phyloP scores from a whole-genome alignment of 2,888 invertebrate species.

The Molorchus minor region DNA sequence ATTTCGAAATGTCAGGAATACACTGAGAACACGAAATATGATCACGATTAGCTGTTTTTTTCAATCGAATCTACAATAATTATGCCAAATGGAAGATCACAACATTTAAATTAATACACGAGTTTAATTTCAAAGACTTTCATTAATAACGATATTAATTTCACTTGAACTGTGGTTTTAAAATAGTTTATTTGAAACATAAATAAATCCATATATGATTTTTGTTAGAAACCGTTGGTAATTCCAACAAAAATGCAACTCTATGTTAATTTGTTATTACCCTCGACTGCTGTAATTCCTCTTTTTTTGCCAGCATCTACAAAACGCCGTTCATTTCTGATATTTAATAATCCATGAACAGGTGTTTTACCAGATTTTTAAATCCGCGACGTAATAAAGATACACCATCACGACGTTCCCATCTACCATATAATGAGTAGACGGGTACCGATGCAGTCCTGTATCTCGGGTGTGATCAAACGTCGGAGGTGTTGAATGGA shows the following conservation, averaged over 20 bases:
- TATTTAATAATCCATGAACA: no score
- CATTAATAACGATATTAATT: no score
- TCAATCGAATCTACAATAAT: constrained; percentile 39
- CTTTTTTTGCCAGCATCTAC: no score
- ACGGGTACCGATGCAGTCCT: constrained; percentile 53
- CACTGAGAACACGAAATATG: constrained; percentile 48
- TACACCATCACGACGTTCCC: constrained; percentile 45
- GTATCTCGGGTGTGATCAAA: constrained; percentile 57
- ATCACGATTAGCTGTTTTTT: constrained; percentile 49
- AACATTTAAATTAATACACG: constrained; percentile 41
- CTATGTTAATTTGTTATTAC: no score
- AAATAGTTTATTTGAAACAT: no score
- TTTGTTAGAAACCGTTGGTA: no score
- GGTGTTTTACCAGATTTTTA: no score
- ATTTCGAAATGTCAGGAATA: constrained; percentile 51
- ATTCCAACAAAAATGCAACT: no score
- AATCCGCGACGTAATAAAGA: constrained; percentile 40
- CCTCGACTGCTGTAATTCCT: no score
- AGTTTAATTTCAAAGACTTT: constrained; percentile 12
- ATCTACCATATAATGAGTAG: constrained; percentile 58
- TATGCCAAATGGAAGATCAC: constrained; percentile 43
- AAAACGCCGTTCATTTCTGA: no score
- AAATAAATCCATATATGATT: no score
- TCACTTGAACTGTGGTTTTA: no score
- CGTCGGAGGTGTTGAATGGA: constrained; percentile 61